Conservation (phyloP, 2,113 vertebrate species). For the Brachyhypopomus occidentalis region DNA sequence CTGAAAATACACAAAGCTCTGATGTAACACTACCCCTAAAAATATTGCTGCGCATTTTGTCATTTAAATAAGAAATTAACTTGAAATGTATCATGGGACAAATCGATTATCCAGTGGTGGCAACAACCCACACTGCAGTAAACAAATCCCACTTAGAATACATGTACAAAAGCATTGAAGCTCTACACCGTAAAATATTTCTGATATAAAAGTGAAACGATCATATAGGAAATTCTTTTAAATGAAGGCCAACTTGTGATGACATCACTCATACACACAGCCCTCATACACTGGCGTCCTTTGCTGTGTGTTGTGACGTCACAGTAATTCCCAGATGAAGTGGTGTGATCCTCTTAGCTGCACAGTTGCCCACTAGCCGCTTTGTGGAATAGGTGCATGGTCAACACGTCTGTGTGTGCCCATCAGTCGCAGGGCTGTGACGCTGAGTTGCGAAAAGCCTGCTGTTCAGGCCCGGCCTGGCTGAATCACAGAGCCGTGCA, state of each 20-base stretch:
- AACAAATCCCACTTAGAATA: too few species aligned
- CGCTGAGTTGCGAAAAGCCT: constrained; percentile 53
- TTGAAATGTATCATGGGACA: not conserved
- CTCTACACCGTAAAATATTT: too few species aligned
- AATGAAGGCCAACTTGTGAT: too few species aligned
- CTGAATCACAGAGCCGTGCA: constrained; percentile 62
- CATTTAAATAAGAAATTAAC: constrained; percentile 1
- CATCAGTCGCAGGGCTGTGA: constrained; percentile 10
- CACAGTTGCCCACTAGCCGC: constrained; percentile 13
- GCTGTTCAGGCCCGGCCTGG: constrained; percentile 56
- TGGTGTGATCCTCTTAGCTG: not conserved
- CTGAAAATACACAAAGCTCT: not conserved
- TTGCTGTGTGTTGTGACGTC: too few species aligned
- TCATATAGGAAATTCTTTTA: too few species aligned
- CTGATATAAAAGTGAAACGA: too few species aligned
- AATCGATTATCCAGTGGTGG: not conserved
- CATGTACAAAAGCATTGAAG: too few species aligned
- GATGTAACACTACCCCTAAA: not conserved
- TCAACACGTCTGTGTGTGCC: constrained; percentile 21
- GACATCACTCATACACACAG: too few species aligned
- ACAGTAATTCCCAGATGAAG: not conserved
- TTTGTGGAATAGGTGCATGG: constrained; percentile 13
- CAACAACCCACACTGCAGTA: too few species aligned
- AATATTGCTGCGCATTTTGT: not conserved
- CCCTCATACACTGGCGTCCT: too few species aligned